Evolutionary conservation across 2,888 invertebrate species (phyloP), one percentile per base, ranked within the genome.

Genomic region (Apamea anceps): DNA sequence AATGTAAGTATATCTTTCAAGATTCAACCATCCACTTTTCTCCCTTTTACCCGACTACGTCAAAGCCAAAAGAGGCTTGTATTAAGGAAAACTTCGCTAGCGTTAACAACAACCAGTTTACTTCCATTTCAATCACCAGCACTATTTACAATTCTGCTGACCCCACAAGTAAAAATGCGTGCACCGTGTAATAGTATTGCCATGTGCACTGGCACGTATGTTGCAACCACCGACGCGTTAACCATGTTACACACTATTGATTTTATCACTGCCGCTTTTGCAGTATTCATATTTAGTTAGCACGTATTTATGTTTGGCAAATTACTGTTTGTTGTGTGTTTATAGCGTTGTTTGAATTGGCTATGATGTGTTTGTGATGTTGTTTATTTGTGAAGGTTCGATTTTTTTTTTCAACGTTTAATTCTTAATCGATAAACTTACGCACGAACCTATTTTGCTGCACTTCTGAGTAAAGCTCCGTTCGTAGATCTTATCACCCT

Each of bases 121-220:
- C 60, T 21, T 28, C 8, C 8, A 67, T 51, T 45, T 75, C n/a
- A n/a, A 18, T 12, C 15, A n/a, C 42, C 42, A 15, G n/a, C 21
- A n/a, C n/a, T 45, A 13, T 21, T 42, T 45, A 15, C n/a, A 68
- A 68, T 63, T 48, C 57, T 77, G 60, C 84, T 66, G 65, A 60
- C 15, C 71, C 63, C 0, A 37, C 76, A 63, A 80, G 66, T 71
- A 76, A 60, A 77, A 60, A 12, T 60, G 48, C 32, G 72, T 75
- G 25, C 28, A 15, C 37, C 15, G 54, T 68, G 66, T 76, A 74
- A 77, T 75, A 74, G 25, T 65, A 28, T 42, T 76, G 25, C 60
- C 81, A 77, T 72, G 72, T 81, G 77, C 77, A 75, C 8, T 66
- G 72, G 77, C 85, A 85, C 85, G 85, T 79, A 15, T 67, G 37